phyloP scores from a whole-genome alignment of 2,113 vertebrate species.

The Salvelinus sp. region DNA sequence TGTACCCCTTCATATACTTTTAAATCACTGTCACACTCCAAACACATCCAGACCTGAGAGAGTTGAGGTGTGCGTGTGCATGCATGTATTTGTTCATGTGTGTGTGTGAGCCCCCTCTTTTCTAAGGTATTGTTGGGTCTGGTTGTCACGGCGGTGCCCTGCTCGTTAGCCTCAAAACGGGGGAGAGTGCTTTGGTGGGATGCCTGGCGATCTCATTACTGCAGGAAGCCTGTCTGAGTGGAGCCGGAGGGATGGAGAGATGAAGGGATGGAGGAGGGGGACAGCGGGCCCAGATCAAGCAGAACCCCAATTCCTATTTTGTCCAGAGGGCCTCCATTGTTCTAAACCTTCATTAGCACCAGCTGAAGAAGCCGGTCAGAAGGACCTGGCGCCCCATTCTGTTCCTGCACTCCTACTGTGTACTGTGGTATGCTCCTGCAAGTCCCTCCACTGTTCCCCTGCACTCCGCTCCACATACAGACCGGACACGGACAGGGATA shows the following conservation, averaged over 20 bases:
- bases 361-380: slow-evolving; percentile 28
- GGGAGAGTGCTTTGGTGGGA: slow-evolving; percentile 37
- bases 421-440: neutral
- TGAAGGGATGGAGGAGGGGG: neutral
- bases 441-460: neutral
- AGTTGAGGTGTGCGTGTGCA: neutral
- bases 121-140: neutral
- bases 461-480: neutral
- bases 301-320: slow-evolving; percentile 43
- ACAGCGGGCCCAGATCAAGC: slow-evolving; percentile 40
- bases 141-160: neutral
- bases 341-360: slow-evolving; percentile 62
- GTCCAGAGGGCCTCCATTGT: slow-evolving; percentile 58
- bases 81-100: neutral
- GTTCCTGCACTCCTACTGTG: slow-evolving; percentile 5
- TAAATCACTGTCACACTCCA: too few species aligned
- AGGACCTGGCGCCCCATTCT: slow-evolving; percentile 34
- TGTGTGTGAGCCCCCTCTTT: slow-evolving; percentile 13
- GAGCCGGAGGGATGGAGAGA: slow-evolving; percentile 32
- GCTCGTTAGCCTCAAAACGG: slow-evolving; percentile 45
- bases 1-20: too few species aligned
- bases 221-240: slow-evolving; percentile 34
- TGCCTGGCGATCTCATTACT: slow-evolving; percentile 50
- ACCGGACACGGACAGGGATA: neutral
- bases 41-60: too few species aligned